Evolutionary conservation across 2,113 vertebrate species (phyloP), one percentile per base, ranked within the genome.

Genomic region (Centropus unirufus): DNA sequence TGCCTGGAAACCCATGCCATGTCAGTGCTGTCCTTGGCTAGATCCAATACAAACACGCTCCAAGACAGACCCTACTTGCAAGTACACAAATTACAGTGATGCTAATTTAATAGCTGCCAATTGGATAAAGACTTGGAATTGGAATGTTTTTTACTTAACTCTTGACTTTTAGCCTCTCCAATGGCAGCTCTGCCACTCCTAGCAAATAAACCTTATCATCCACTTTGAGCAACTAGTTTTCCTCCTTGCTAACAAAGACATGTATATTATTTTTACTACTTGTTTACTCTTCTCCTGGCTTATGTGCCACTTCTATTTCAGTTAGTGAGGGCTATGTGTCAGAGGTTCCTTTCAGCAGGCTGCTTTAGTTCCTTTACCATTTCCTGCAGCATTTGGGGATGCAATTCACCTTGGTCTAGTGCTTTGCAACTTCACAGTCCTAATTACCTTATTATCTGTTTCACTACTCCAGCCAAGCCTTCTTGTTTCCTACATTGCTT

Each of bases 381-480:
- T 64, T 94, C 75, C 72, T 34, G 19, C 36, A 70, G 44, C 59
- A n/a, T 75, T 46, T n/a, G 24, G 42, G 59, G 79, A 83, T 54
- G 49, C n/a, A 73, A 78, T 75, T 94, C 64, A 70, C 81, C 88
- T 81, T 40, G 67, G 64, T 74, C 90, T 68, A 72, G 67, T 49
- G 67, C 93, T 97, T 83, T 61, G 30, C 85, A 93, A 78, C 75
- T 92, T 74, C 89, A 88, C 92, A 90, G 44, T 23, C 92, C 68
- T 95, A 96, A 95, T 94, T 92, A 95, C 83, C 30, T 83, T 84
- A 87, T 92, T 88, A 95, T 59, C 68, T 78, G 94, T 86, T 92
- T 83, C 92, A 57, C 69, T 86, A 64, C 90, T 61, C 85, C 69
- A 92, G 76, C 44, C 87, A 86, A 92, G 68, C 58, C 70, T 82